phyloP scores from a whole-genome alignment of 2,113 vertebrate genomes.

The Maylandia zebra region DNA sequence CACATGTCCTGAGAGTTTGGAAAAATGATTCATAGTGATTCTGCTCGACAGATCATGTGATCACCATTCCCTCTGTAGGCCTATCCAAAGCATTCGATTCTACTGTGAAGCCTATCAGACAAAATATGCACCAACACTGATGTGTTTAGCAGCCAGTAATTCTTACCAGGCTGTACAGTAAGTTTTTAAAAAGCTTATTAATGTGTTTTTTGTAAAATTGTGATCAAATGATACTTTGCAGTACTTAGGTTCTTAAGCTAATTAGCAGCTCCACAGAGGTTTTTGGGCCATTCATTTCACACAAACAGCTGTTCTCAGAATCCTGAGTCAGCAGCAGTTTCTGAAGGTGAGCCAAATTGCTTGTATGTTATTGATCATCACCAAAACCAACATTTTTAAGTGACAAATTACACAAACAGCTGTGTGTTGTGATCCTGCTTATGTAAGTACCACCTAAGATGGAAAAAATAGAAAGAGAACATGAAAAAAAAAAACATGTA shows the following conservation, averaged over 20 bases:
- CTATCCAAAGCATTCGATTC: neutral
- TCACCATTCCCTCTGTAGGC: neutral
- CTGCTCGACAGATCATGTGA: neutral
- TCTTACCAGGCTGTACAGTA: neutral
- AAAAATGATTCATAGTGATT: neutral
- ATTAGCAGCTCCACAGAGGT: neutral
- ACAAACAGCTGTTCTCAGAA: neutral
- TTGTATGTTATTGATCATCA: neutral
- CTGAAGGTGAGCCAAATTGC: neutral
- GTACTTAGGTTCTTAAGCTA: neutral
- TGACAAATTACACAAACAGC: neutral
- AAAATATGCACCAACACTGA: neutral
- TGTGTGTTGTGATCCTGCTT: neutral
- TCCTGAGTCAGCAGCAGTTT: neutral
- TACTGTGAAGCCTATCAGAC: neutral
- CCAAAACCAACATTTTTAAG: neutral
- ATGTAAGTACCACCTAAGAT: neutral
- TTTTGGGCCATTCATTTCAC: neutral
- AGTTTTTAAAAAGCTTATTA: neutral
- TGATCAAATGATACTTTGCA: neutral
- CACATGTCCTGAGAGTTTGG: neutral
- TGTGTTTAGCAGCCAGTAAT: neutral
- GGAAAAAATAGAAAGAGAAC: too few species aligned
- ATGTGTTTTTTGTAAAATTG: neutral
- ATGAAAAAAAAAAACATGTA: neutral